Evolutionary conservation across 2,113 vertebrate genomes (phyloP).

Genomic region (Pipra filicauda): DNA sequence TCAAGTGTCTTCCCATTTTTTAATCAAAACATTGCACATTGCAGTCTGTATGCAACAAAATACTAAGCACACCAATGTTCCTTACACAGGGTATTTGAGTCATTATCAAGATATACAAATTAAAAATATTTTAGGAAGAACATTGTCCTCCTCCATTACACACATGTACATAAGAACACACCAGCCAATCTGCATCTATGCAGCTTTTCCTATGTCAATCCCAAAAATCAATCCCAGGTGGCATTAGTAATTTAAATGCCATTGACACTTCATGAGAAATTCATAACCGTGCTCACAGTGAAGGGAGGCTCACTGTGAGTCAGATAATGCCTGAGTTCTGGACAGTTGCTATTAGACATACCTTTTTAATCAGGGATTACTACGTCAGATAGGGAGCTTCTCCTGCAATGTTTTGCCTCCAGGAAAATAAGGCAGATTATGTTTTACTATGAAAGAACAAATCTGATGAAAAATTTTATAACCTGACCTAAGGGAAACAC

Average conservation of each 20-base stretch:
- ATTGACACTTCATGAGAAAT: not conserved
- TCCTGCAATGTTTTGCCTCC: not conserved
- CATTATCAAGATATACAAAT: not conserved
- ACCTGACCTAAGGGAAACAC: not conserved
- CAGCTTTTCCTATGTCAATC: not conserved
- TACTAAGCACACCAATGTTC: not conserved
- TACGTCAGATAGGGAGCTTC: not conserved
- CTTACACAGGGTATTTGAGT: not conserved
- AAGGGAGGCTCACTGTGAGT: not conserved
- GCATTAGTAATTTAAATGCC: not conserved
- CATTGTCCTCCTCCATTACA: not conserved
- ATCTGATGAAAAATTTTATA: not conserved
- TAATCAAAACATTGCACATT: not conserved
- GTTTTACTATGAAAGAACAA: not conserved
- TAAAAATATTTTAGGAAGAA: not conserved
- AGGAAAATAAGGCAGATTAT: not conserved
- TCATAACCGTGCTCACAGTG: not conserved
- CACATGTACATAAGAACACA: not conserved
- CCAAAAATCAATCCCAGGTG: not conserved
- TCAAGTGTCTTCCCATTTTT: not conserved
- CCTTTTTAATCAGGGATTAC: not conserved
- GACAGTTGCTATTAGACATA: not conserved
- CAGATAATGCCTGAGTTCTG: not conserved
- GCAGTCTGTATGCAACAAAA: not conserved
- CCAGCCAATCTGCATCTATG: not conserved